Conservation (phyloP, 2,888 invertebrate species). For the Euzophera pinguis region DNA sequence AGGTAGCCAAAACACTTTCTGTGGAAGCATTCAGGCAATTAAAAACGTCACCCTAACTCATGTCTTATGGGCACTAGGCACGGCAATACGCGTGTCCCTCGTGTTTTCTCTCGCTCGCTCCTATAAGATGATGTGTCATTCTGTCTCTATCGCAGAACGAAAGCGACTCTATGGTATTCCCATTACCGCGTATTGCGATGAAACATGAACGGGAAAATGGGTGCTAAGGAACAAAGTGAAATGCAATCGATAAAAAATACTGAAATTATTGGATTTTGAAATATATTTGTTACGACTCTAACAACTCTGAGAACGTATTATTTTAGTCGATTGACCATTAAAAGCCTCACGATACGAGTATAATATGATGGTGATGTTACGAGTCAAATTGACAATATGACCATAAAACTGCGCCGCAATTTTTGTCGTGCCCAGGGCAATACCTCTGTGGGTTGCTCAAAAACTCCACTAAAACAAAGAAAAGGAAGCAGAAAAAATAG, state of each 20-base stretch:
- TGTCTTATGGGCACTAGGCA: conserved; percentile 27
- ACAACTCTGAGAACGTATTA: too few relatives aligned
- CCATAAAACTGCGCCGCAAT: too few relatives aligned
- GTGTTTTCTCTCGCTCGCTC: conserved; percentile 10
- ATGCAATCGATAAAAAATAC: neutral
- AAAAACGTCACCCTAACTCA: conserved; percentile 24
- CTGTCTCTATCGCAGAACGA: conserved; percentile 18
- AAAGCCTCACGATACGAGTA: too few relatives aligned
- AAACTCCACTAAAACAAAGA: too few relatives aligned
- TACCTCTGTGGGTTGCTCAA: too few relatives aligned
- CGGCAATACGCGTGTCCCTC: conserved; percentile 21
- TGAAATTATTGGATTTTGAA: too few relatives aligned
- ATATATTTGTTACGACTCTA: too few relatives aligned
- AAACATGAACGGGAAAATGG: conserved; percentile 21
- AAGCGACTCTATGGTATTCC: conserved; percentile 26
- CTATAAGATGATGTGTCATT: neutral
- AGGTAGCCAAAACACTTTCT: conserved; percentile 9
- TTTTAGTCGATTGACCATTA: too few relatives aligned
- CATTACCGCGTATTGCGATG: conserved; percentile 22
- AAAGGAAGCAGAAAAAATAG: too few relatives aligned
- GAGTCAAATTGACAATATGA: too few relatives aligned
- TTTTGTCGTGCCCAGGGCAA: too few relatives aligned
- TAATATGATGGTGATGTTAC: too few relatives aligned
- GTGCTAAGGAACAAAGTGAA: neutral
- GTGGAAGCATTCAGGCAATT: conserved; percentile 18